Percentiles rank a stretch among this genome's conserved stretches.
These are phyloP conservation scores for Pristionchus mayeri DNA, from an alignment of 2,888 invertebrate genomes.

Conservation along the genomic window DNA sequence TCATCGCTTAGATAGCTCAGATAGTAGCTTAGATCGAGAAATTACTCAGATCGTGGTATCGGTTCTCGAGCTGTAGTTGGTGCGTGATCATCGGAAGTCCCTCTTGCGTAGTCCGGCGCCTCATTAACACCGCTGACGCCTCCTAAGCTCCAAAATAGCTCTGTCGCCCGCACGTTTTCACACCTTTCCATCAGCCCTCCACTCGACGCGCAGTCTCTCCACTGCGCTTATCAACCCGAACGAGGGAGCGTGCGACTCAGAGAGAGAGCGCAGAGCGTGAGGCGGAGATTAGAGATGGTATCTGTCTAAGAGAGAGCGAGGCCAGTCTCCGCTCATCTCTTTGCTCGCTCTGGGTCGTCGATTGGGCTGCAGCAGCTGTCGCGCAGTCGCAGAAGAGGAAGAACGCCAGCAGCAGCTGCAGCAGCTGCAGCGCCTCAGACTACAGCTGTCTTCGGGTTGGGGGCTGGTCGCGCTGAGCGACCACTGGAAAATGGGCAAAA, in stretches of 20 bases:
- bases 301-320: neutral
- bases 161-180: neutral
- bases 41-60: too few relatives aligned
- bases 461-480: neutral
- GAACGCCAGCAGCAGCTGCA: slow-evolving; percentile 15
- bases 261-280: neutral
- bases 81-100: neutral
- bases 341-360: slow-evolving; percentile 1
- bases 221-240: neutral
- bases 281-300: neutral
- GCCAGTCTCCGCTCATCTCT: too few relatives aligned
- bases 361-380: neutral
- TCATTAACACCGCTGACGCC: neutral
- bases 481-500: slow-evolving; percentile 44
- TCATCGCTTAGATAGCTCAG: too few relatives aligned
- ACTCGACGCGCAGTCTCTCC: neutral
- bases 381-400: neutral
- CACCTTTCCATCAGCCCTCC: neutral
- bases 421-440: neutral
- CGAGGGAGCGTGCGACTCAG: neutral
- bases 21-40: too few relatives aligned
- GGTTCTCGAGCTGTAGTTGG: too few relatives aligned
- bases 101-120: neutral
- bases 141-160: slow-evolving; percentile 32
- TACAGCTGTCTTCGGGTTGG: neutral